These are phyloP conservation scores for Plecotus auritus DNA, from an alignment of 2,113 vertebrate species.

Conservation along the genomic window DNA sequence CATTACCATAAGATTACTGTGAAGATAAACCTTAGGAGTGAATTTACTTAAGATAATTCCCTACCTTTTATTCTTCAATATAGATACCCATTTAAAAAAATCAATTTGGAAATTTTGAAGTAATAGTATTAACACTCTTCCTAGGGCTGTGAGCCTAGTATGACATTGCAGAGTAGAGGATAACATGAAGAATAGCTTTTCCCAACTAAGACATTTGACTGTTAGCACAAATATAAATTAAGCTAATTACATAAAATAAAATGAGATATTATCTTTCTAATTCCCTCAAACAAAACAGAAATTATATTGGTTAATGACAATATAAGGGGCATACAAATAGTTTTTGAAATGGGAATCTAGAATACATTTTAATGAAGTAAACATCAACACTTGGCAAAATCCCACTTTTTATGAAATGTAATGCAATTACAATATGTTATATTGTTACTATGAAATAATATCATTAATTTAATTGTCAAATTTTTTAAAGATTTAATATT, in stretches of 20 bases:
- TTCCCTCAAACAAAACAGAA: not conserved
- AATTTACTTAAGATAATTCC: not conserved
- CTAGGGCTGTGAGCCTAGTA: not conserved
- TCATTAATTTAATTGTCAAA: not conserved
- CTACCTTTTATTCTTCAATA: not conserved
- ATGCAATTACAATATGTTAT: not conserved
- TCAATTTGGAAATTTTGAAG: not conserved
- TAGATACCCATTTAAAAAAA: not conserved
- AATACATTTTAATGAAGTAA: not conserved
- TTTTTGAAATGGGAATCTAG: not conserved
- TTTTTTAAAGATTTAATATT: not conserved
- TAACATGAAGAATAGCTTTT: not conserved
- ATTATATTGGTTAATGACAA: not conserved
- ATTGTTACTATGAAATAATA: not conserved
- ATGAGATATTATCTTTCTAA: not conserved
- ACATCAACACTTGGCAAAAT: not conserved
- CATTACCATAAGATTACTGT: not conserved
- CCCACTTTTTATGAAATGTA: slow-evolving; percentile 10
- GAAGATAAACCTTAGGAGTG: not conserved
- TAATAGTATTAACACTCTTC: not conserved
- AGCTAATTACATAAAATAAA: not conserved
- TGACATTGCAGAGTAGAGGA: not conserved
- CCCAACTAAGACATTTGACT: not conserved
- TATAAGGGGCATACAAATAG: not conserved
- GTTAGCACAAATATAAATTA: not conserved